Base-by-base conservation (phyloP, 2,113 vertebrate genomes). In the Bubo scandiacus region DNA sequence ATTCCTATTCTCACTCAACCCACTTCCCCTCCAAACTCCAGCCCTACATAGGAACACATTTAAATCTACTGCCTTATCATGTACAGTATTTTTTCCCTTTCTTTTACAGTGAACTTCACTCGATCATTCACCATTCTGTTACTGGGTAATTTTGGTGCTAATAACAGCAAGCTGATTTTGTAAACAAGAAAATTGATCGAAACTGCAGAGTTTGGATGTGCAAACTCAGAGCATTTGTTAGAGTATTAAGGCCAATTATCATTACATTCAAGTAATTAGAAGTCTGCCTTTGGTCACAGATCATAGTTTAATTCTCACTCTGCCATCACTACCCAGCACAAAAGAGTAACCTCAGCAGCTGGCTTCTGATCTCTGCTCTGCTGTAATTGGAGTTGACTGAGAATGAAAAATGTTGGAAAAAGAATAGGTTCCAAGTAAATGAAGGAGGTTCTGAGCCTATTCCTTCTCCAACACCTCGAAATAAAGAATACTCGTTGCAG, bases 251-350 rank as follows among this genome's bases (percentile, higher is more conserved):
- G 90, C 83, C 67, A 93, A 94, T 94, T 96, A 91, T 86, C 11
- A 8, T 94, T 91, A 92, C 75, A 90, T 45, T 49, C 42, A 83
- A 91, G 52, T 93, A 96, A 97, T 96, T 96, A 95, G 30, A 91
- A 88, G 79, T 20, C 61, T 91, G 85, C 78, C 93, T 94, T 74
- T 29, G 91, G 82, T 40, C 93, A 89, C 30, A 73, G 51, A 27
- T 89, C 36, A 0, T 54, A 62, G 84, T 38, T 58, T 42, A 54
- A 73, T 91, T 70, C 70, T 83, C 66, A 51, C 55, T 63, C 68
- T 93, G 66, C 83, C 54, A 80, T 57, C 80, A 26, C 52, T n/a
- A 90, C 34, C 54, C 81, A 66, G 80, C 23, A 82, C 74, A 55
- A 86, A 78, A 91, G 21, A 86, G 47, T 82, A 95, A 83, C 30